phyloP scores from a whole-genome alignment of 2,888 invertebrate species.

The Bombyx huttoni region DNA sequence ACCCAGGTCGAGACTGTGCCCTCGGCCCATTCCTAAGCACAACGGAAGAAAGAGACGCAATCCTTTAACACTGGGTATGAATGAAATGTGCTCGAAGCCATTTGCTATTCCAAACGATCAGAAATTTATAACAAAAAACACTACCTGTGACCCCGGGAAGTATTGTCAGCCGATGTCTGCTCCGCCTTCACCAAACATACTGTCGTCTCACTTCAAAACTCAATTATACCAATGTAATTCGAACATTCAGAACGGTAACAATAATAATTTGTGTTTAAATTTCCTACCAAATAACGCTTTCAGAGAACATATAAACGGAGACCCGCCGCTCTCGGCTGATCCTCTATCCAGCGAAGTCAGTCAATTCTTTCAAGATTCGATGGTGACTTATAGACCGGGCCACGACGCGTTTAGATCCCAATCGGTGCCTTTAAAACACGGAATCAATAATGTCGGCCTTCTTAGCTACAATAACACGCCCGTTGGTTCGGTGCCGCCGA shows the following conservation, averaged over 20 bases:
- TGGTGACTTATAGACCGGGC: conserved; percentile 46
- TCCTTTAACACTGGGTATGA: conserved; percentile 40
- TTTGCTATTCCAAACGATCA: conserved; percentile 63
- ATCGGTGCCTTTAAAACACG: conserved; percentile 82
- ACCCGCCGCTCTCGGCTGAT: conserved; percentile 60
- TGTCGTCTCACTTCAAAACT: conserved; percentile 56
- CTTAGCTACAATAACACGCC: conserved; percentile 67
- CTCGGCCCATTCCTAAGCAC: conserved; percentile 60
- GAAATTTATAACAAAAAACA: conserved; percentile 42
- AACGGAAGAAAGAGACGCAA: conserved; percentile 50
- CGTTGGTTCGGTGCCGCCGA: conserved; percentile 77
- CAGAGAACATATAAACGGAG: conserved; percentile 59
- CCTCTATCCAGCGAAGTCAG: conserved; percentile 73
- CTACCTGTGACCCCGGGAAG: conserved; percentile 37
- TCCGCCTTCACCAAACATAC: conserved; percentile 77
- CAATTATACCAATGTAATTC: conserved; percentile 60
- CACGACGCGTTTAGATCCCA: conserved; percentile 77
- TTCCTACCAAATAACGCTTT: conserved; percentile 52
- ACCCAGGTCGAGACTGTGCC: conserved; percentile 75
- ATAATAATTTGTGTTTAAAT: conserved; percentile 53
- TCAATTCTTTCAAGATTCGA: conserved; percentile 72
- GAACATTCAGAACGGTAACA: conserved; percentile 45
- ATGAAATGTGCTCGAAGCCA: conserved; percentile 39
- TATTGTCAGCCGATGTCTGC: conserved; percentile 76
- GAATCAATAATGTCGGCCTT: conserved; percentile 49